Conservation (phyloP, 2,113 vertebrate species). For the Toxotes jaculatrix region DNA sequence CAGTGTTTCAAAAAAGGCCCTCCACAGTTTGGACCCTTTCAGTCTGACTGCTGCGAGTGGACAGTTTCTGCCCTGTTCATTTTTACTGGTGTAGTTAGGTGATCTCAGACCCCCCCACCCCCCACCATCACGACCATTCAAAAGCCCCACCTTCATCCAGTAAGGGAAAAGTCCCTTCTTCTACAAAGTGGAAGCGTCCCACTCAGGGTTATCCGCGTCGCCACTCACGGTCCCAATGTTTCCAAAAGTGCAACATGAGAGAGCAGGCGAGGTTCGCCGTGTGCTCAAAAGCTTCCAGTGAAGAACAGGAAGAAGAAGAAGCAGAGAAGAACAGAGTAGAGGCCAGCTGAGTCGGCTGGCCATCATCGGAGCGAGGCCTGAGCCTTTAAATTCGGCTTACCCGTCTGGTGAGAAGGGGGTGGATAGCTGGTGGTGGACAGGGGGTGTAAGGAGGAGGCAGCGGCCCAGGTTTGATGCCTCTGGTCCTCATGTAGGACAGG, state of each 20-base stretch:
- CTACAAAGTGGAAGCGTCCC: constrained; percentile 1
- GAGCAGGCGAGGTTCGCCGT: constrained; percentile 18
- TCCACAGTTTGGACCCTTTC: constrained; percentile 24
- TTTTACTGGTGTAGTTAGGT: constrained; percentile 1
- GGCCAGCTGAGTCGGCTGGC: constrained; percentile 21
- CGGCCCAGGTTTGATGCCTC: constrained; percentile 94
- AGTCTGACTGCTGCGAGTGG: constrained; percentile 7
- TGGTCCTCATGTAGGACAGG: constrained; percentile 95
- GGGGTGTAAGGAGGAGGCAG: constrained; percentile 90
- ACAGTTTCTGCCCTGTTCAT: constrained; percentile 15
- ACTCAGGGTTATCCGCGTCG: not conserved
- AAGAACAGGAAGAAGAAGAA: constrained; percentile 65
- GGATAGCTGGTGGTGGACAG: constrained; percentile 76
- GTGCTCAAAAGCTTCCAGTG: constrained; percentile 62
- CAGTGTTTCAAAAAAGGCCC: constrained; percentile 15
- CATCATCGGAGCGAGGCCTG: not conserved
- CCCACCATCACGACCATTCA: not conserved
- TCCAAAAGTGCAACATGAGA: constrained; percentile 55
- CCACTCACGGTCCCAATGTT: constrained; percentile 21
- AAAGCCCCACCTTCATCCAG: not conserved
- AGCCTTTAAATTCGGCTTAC: constrained; percentile 76
- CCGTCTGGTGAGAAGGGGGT: constrained; percentile 88
- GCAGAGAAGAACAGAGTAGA: constrained; percentile 39
- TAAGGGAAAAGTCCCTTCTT: constrained; percentile 1
- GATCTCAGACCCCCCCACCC: constrained; percentile 7